A percentile compares a stretch with the other conserved stretches of the same genome.
Conservation (phyloP, 2,797 vertebrate species). For the Calcarius lapponicus region DNA sequence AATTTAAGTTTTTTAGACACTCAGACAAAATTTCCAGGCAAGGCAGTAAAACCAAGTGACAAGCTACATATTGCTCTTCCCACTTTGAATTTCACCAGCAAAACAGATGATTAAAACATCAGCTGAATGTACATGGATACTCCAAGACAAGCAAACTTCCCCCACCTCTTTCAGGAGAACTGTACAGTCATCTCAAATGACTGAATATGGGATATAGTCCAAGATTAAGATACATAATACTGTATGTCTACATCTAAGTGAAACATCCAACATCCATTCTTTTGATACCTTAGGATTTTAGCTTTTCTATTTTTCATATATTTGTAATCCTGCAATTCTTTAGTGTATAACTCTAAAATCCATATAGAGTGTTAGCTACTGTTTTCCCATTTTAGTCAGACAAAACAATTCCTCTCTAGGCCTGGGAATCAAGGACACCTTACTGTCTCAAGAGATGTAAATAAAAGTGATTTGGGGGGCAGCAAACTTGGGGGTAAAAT, state of each 20-base stretch:
- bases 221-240: not conserved
- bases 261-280: not conserved
- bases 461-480: not conserved
- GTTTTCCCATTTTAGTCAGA: not conserved
- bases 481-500: not conserved
- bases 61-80: not conserved
- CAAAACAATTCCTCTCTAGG: not conserved
- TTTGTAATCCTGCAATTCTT: not conserved
- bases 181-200: not conserved
- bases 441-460: not conserved
- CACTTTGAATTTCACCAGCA: not conserved
- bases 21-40: not conserved
- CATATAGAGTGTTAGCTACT: not conserved
- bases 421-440: not conserved
- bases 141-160: not conserved
- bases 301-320: not conserved
- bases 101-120: not conserved
- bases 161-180: not conserved
- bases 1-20: not conserved
- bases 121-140: not conserved
- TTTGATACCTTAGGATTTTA: not conserved
- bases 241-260: not conserved
- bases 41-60: not conserved
- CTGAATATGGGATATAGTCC: not conserved
- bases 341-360: not conserved